Percentiles rank a stretch among this genome's conserved stretches.
Conservation (phyloP, 2,797 vertebrate species). For the Otus scops region DNA sequence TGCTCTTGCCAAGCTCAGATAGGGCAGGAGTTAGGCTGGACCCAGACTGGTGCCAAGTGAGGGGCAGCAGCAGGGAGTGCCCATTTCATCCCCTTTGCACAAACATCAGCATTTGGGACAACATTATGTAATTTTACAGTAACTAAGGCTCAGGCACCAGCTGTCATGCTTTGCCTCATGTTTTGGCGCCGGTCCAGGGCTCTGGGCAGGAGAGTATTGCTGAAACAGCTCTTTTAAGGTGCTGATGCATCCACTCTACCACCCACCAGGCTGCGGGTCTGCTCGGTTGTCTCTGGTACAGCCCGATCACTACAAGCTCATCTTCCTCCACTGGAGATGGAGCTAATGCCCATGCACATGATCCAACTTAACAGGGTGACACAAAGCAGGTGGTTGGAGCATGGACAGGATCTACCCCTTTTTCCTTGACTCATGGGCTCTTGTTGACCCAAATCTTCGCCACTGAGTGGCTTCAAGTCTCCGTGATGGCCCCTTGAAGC, state of each 20-base stretch:
- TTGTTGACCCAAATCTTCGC: neutral
- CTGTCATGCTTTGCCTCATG: neutral
- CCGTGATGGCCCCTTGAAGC: neutral
- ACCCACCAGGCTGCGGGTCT: neutral
- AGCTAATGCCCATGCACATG: rapidly evolving
- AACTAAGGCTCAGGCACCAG: neutral
- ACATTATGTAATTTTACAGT: neutral
- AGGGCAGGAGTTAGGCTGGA: neutral
- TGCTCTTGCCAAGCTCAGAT: neutral
- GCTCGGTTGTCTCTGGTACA: neutral
- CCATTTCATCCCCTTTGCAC: neutral
- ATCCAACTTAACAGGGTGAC: neutral
- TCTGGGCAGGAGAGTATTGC: neutral
- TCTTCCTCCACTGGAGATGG: neutral
- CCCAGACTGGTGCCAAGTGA: neutral
- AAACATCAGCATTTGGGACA: rapidly evolving
- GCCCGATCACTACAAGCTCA: neutral
- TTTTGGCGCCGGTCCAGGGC: neutral
- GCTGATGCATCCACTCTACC: neutral
- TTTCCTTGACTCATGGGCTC: neutral
- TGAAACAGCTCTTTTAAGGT: neutral
- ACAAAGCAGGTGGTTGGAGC: neutral
- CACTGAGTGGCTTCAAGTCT: neutral
- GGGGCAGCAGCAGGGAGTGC: neutral
- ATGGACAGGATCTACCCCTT: neutral